These are phyloP conservation scores for Sarcophilus harrisii DNA, from an alignment of 2,797 vertebrate genomes.

Conservation along the genomic window DNA sequence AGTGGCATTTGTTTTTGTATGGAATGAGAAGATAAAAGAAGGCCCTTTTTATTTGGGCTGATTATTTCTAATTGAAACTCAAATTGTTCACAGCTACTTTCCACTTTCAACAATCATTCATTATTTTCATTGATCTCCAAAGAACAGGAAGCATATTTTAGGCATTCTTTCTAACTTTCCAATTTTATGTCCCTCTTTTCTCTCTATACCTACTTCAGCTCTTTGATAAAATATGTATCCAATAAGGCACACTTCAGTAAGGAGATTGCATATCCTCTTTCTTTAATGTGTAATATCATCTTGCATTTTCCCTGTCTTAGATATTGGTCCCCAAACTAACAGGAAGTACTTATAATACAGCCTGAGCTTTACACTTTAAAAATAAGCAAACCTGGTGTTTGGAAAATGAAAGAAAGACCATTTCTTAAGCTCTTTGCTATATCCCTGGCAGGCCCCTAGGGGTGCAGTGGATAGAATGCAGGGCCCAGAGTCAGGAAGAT, in stretches of 20 bases:
- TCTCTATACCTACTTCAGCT: not conserved
- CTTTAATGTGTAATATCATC: constrained; percentile 57
- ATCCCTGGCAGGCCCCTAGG: not conserved
- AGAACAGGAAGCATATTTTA: constrained; percentile 43
- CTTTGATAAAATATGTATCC: constrained; percentile 26
- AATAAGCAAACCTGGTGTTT: not conserved
- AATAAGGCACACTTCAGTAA: not conserved
- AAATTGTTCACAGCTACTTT: constrained; percentile 46
- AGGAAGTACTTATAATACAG: not conserved
- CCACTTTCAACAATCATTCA: constrained; percentile 32
- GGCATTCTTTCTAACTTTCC: constrained; percentile 29
- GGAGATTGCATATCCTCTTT: constrained; percentile 14
- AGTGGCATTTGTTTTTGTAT: not conserved
- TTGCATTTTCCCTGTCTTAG: constrained; percentile 16
- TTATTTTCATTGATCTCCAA: constrained; percentile 63
- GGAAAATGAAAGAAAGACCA: not conserved
- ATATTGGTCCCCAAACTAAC: not conserved
- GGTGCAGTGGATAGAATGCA: not conserved
- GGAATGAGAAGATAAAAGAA: constrained; percentile 51
- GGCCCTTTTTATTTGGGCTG: constrained; percentile 33
- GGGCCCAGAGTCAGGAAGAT: not conserved
- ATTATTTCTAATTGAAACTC: constrained; percentile 61
- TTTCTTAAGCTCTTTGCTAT: not conserved
- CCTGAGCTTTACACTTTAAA: not conserved
- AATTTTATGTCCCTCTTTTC: not conserved